Conservation (phyloP, 1,140 invertebrate genomes). For the Aporrectodea caliginosa region DNA sequence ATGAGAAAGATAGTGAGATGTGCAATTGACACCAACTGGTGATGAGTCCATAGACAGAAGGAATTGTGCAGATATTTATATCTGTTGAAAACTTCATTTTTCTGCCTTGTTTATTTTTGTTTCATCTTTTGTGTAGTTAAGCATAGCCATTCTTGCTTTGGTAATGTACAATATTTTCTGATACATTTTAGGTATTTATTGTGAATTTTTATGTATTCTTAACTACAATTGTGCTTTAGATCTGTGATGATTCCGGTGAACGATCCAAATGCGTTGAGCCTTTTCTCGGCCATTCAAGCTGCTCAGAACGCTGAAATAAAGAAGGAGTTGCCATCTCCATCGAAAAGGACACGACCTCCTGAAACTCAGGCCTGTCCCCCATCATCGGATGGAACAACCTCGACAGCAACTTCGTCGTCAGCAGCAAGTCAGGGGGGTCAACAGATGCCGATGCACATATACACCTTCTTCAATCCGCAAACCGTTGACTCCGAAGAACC, state of each 20-base stretch:
- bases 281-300: neutral
- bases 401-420: neutral
- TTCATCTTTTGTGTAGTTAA: too few relatives aligned
- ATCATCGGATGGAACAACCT: neutral
- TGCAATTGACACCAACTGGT: too few relatives aligned
- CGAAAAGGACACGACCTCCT: neutral
- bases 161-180: too few relatives aligned
- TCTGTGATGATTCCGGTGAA: neutral
- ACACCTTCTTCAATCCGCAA: neutral
- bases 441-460: neutral
- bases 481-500: neutral
- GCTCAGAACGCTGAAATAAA: neutral
- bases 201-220: too few relatives aligned
- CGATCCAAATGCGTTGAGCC: neutral
- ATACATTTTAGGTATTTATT: too few relatives aligned
- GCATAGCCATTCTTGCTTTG: too few relatives aligned
- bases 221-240: too few relatives aligned
- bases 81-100: too few relatives aligned
- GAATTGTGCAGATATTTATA: too few relatives aligned
- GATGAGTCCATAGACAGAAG: too few relatives aligned
- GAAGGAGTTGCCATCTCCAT: neutral
- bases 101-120: too few relatives aligned
- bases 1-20: too few relatives aligned
- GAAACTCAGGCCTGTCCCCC: neutral
- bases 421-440: neutral